phyloP scores from a whole-genome alignment of 2,888 invertebrate species.

The Drosophila nigritarsus region DNA sequence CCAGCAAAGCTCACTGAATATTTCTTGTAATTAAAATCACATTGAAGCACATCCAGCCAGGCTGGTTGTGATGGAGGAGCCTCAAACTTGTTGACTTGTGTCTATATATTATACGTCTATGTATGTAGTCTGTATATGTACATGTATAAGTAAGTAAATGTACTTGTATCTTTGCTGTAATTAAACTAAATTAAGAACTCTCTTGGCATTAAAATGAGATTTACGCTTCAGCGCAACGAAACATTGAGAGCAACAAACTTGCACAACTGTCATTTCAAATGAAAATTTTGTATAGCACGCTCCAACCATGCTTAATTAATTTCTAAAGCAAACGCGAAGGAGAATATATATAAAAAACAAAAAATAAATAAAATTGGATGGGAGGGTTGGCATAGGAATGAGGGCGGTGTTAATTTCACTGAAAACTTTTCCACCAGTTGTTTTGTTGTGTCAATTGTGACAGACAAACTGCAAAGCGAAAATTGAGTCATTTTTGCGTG shows the following conservation, averaged over 20 bases:
- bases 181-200: slow-evolving; percentile 82
- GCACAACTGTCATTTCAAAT: slow-evolving; percentile 62
- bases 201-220: slow-evolving; percentile 81
- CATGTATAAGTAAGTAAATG: not conserved
- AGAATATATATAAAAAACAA: slow-evolving; percentile 9
- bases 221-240: slow-evolving; percentile 72
- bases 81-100: slow-evolving; percentile 75
- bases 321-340: slow-evolving; percentile 46
- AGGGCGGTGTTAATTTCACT: slow-evolving; percentile 30
- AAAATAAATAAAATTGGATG: not conserved
- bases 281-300: slow-evolving; percentile 62
- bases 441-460: slow-evolving; percentile 54
- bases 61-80: slow-evolving; percentile 26
- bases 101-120: not conserved
- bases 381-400: not conserved
- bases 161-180: slow-evolving; percentile 66
- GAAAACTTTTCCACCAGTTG: slow-evolving; percentile 48
- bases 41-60: slow-evolving; percentile 63
- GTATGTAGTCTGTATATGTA: not conserved
- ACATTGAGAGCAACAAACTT: slow-evolving; percentile 62
- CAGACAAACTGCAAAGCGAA: slow-evolving; percentile 48
- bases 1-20: slow-evolving; percentile 56
- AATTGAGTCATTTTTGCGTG: slow-evolving; percentile 62
- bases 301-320: slow-evolving; percentile 62
- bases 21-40: slow-evolving; percentile 80